Evolutionary conservation across 2,113 vertebrate species (phyloP).

Genomic region (Cryptotis parvus): DNA sequence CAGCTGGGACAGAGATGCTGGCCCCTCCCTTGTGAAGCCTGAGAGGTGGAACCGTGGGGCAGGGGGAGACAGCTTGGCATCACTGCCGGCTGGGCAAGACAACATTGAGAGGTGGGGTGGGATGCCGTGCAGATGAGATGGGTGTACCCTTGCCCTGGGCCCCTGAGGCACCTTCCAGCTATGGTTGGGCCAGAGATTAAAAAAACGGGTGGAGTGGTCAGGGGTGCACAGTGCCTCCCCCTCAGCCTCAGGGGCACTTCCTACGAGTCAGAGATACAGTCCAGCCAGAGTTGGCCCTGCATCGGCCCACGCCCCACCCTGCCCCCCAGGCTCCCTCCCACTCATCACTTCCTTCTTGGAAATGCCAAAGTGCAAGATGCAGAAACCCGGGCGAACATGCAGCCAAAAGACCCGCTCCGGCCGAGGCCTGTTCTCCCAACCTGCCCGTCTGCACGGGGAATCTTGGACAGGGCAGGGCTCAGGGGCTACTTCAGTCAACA

Average conservation of each 20-base stretch:
- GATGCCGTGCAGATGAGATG: not conserved
- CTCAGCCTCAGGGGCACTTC: not conserved
- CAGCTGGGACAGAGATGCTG: not conserved
- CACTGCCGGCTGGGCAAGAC: not conserved
- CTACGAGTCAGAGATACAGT: constrained; percentile 37
- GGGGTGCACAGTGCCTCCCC: not conserved
- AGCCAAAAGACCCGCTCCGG: constrained; percentile 76
- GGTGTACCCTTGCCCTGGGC: not conserved
- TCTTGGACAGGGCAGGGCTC: constrained; percentile 63
- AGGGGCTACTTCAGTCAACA: constrained; percentile 62
- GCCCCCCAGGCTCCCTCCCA: not conserved
- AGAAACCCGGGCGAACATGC: constrained; percentile 66
- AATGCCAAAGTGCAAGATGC: constrained; percentile 83
- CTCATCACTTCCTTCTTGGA: constrained; percentile 65
- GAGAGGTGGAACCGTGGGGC: not conserved
- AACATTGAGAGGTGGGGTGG: not conserved
- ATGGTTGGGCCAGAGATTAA: not conserved
- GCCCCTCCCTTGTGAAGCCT: not conserved
- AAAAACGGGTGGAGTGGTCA: not conserved
- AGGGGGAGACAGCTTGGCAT: not conserved
- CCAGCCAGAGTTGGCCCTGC: not conserved
- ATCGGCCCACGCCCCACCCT: not conserved
- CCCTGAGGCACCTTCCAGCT: not conserved
- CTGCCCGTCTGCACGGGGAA: not conserved
- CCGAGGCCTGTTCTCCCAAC: constrained; percentile 11